Percentiles rank a stretch among this genome's conserved stretches.
Conservation (phyloP, 2,113 vertebrate genomes). For the Probosciger aterrimus region DNA sequence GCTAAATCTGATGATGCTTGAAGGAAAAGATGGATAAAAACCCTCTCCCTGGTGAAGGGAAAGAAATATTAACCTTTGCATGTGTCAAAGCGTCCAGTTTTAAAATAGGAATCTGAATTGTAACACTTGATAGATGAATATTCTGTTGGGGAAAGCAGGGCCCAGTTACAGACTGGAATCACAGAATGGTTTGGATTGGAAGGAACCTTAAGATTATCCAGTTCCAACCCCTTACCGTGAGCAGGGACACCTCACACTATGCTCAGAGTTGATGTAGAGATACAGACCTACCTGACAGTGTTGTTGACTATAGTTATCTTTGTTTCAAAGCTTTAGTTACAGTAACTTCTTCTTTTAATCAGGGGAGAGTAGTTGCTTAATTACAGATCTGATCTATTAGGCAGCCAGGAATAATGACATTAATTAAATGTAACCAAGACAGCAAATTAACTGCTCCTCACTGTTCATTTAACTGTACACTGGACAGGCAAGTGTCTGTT, state of each 20-base stretch:
- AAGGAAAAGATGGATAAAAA: background rate
- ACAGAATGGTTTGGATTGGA: background rate
- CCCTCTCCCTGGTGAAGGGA: background rate
- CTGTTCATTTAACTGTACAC: background rate
- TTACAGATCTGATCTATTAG: background rate
- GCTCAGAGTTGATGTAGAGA: background rate
- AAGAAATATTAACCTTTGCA: background rate
- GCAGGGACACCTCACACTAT: background rate
- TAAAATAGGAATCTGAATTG: background rate
- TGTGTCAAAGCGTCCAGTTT: background rate
- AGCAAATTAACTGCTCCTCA: background rate
- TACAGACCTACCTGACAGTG: background rate
- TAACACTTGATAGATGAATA: background rate
- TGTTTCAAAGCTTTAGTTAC: background rate
- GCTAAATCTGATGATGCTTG: background rate
- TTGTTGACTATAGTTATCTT: background rate
- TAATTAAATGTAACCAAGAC: background rate
- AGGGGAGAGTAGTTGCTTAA: background rate
- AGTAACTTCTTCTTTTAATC: background rate
- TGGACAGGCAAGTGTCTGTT: background rate
- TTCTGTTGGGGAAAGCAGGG: background rate
- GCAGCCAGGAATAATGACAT: background rate
- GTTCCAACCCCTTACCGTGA: background rate
- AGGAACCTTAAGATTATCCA: background rate
- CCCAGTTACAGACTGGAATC: background rate